Conservation (phyloP, 2,888 invertebrate genomes). For the Caenorhabditis angaria region DNA sequence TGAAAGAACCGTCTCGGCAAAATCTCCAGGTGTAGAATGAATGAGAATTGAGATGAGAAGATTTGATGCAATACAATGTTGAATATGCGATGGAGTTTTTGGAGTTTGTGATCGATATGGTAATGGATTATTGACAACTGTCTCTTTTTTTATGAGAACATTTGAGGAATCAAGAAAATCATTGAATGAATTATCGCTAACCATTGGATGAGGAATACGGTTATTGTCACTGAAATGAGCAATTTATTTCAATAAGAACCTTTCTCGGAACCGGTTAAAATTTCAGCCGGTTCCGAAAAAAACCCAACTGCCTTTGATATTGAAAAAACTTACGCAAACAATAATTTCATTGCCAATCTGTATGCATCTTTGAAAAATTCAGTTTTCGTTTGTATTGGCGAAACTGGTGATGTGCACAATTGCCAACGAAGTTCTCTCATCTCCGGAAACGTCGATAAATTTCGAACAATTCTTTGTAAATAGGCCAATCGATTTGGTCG, state of each 20-base stretch:
- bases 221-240: constrained; percentile 44
- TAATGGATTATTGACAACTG: constrained; percentile 29
- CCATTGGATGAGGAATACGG: constrained; percentile 35
- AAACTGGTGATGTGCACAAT: constrained; percentile 46
- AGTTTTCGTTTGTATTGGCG: constrained; percentile 43
- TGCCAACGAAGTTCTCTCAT: constrained; percentile 52
- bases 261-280: not conserved
- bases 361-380: constrained; percentile 66
- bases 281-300: not conserved
- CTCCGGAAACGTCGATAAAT: constrained; percentile 58
- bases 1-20: constrained; percentile 42
- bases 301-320: too few species aligned
- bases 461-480: constrained; percentile 65
- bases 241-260: not conserved
- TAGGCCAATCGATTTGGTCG: constrained; percentile 60
- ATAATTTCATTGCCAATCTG: constrained; percentile 58
- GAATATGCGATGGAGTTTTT: constrained; percentile 34
- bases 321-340: constrained; percentile 57
- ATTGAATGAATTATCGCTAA: constrained; percentile 37
- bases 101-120: constrained; percentile 51
- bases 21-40: constrained; percentile 27
- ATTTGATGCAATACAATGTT: constrained; percentile 62
- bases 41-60: constrained; percentile 57
- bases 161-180: constrained; percentile 26
- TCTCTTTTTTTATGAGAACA: constrained; percentile 41